phyloP scores from a whole-genome alignment of 92 coral and sea anemone genomes.

The Anthopleura xanthogrammica region DNA sequence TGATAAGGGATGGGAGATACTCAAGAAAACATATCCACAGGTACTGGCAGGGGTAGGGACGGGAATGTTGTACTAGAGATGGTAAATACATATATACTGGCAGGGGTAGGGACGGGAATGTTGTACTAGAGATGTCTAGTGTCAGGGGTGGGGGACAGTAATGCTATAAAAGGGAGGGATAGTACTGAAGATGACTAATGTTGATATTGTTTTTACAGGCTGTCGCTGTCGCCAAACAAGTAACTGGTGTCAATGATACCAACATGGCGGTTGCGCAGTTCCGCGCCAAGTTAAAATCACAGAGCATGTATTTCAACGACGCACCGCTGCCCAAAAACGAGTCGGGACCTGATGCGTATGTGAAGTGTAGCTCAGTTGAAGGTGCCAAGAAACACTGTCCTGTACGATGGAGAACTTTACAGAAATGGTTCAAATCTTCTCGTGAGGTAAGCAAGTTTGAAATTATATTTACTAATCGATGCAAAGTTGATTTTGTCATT shows the following conservation, averaged over 20 bases:
- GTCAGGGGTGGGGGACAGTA: too few species aligned
- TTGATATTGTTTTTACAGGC: conserved; percentile 31
- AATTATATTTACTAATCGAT: background rate
- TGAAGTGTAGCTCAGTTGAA: conserved; percentile 46
- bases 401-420: conserved; percentile 83
- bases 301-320: conserved; percentile 77
- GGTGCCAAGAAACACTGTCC: conserved; percentile 79
- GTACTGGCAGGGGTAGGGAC: conserved; percentile 28
- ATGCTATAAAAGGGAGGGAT: too few species aligned
- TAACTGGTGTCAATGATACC: conserved; percentile 60
- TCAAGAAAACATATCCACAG: conserved; percentile 8
- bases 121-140: background rate
- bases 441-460: conserved; percentile 60
- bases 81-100: too few species aligned
- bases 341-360: conserved; percentile 52
- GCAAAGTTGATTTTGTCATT: background rate
- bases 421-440: conserved; percentile 77
- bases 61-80: background rate
- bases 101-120: too few species aligned
- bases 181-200: too few species aligned
- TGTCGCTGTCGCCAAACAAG: conserved; percentile 60
- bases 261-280: conserved; percentile 59
- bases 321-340: conserved; percentile 80
- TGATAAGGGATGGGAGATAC: conserved; percentile 72
- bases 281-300: conserved; percentile 58